Evolutionary conservation across 2,113 vertebrate genomes (phyloP), one percentile per base, ranked within the genome.

Genomic region (Aleadryas rufinucha): DNA sequence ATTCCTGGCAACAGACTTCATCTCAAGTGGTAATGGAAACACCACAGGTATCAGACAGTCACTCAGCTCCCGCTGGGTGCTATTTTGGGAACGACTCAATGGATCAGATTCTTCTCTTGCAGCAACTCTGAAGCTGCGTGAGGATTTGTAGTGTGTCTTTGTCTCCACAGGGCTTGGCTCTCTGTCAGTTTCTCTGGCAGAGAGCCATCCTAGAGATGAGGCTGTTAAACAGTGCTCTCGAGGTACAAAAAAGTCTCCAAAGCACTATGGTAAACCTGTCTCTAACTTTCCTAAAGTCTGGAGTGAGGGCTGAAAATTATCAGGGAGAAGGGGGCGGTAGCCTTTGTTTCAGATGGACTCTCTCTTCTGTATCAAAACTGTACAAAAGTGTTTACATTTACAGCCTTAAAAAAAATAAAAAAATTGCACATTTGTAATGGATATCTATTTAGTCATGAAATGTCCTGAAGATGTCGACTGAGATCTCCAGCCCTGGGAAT

Each of bases 41-140:
- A 84, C 87, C 80, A 93, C 95, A 94, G 93, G 85, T 90, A 90
- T 89, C 94, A 84, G 65, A 80, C 83, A 96, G 91, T 81, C 89
- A 93, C 83, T 86, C 94, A 95, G 88, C 93, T 94, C 96, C 94
- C 92, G 96, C 88, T 7, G 11, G 35, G 41, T 94, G 69, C 85
- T 96, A 86, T 95, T 96, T 87, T 83, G 54, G 82, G 95, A 93
- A 78, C 28, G 28, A 94, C 78, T 80, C 91, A 90, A 27, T 93
- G 90, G 87, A 83, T 84, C 66, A 87, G 72, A 65, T 91, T 94
- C 70, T 87, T 60, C 18, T 45, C 66, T 92, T 57, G 52, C 60
- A 66, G 47, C 87, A 80, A n/a, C 61, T 84, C 60, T 37, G 68
- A n/a, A 76, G 60, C 72, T 74, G 28, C 33, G 47, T 52, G 70